phyloP scores from a whole-genome alignment of 2,888 invertebrate genomes.

The Glyphotaelius pellucidus region DNA sequence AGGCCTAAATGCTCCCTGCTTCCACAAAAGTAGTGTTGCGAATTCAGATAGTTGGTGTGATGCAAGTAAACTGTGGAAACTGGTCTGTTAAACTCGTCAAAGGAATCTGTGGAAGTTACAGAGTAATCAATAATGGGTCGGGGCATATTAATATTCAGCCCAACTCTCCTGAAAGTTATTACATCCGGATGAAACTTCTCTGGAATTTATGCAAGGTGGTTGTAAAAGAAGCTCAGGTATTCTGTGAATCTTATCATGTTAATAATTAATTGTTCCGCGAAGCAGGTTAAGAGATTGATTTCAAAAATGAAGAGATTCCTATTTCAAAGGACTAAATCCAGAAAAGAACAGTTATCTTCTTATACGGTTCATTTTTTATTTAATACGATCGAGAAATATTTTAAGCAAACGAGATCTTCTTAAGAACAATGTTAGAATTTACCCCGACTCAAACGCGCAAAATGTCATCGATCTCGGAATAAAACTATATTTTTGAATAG shows the following conservation, averaged over 20 bases:
- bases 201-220: background rate
- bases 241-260: background rate
- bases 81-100: background rate
- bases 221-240: background rate
- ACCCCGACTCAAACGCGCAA: too few species aligned
- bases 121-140: background rate
- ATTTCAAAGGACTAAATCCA: background rate
- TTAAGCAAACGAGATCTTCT: too few species aligned
- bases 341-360: background rate
- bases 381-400: too few species aligned
- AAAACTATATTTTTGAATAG: too few species aligned
- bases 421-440: too few species aligned
- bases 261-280: background rate
- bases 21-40: background rate
- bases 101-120: background rate
- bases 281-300: background rate
- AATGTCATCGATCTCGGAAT: too few species aligned
- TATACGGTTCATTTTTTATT: too few species aligned
- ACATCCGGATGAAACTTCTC: background rate
- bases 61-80: background rate
- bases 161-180: background rate
- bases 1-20: background rate
- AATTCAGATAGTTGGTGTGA: background rate
- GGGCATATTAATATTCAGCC: slow-evolving; percentile 15
- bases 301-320: background rate